Percentiles rank a stretch among this genome's conserved stretches.
Evolutionary conservation across 2,797 vertebrate genomes (phyloP).

Genomic region (Eremophila alpestris): DNA sequence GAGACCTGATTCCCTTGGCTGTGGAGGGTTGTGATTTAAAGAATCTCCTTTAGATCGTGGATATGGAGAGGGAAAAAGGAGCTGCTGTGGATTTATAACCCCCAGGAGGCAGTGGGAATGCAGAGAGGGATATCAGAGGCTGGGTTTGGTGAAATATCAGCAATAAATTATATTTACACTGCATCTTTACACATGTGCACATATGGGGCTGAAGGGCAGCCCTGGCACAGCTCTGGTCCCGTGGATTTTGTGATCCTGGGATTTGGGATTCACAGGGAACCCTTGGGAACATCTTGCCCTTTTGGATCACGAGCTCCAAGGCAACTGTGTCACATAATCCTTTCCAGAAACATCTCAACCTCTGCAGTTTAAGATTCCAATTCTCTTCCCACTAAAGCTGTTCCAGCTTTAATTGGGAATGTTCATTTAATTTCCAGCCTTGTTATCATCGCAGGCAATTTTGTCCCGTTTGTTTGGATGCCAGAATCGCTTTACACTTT

Average conservation of each 20-base stretch:
- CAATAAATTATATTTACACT: not conserved
- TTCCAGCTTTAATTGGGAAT: not conserved
- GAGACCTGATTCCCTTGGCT: not conserved
- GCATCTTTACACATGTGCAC: fast-evolving
- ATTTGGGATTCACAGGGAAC: not conserved
- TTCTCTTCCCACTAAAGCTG: not conserved
- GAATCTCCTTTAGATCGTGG: fast-evolving
- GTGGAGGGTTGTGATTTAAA: not conserved
- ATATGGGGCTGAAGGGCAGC: not conserved
- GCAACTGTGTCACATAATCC: not conserved
- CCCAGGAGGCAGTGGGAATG: not conserved
- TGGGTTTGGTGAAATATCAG: not conserved
- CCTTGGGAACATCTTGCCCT: not conserved
- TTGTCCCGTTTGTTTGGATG: not conserved
- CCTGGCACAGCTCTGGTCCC: not conserved
- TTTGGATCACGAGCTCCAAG: not conserved
- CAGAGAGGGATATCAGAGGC: not conserved
- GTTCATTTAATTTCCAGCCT: not conserved
- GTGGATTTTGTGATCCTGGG: fast-evolving
- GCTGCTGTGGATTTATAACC: fast-evolving
- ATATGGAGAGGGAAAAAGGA: not conserved
- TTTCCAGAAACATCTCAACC: not conserved
- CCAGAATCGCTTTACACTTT: not conserved
- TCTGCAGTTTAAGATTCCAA: not conserved
- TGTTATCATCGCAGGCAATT: not conserved